Percentiles rank a stretch among this genome's conserved stretches.
phyloP scores from a whole-genome alignment of 2,888 invertebrate genomes.

The Mayetiola destructor region DNA sequence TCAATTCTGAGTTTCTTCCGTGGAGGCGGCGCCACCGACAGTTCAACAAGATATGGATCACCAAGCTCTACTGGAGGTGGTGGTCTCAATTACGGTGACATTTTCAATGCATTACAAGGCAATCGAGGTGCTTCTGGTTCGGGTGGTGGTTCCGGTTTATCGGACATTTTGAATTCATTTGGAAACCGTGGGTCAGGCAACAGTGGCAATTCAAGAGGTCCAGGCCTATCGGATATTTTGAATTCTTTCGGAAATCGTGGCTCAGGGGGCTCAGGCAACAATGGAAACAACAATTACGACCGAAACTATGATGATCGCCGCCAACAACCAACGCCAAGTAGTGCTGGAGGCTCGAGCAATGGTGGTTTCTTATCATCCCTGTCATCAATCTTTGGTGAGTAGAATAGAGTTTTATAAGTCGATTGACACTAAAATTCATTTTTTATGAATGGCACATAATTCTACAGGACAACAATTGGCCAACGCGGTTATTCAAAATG shows the following conservation, averaged over 20 bases:
- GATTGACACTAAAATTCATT: not conserved
- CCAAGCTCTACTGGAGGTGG: not conserved
- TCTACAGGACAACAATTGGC: conserved; percentile 15
- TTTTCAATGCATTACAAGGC: not conserved
- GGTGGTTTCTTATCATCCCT: not conserved
- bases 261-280: not conserved
- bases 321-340: not conserved
- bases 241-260: conserved; percentile 4
- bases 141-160: conserved; percentile 17
- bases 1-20: conserved; percentile 22
- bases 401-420: not conserved
- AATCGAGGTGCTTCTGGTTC: conserved; percentile 16
- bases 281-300: not conserved
- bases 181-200: not conserved
- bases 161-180: conserved; percentile 11
- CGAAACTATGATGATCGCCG: not conserved
- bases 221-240: not conserved
- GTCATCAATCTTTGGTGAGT: not conserved
- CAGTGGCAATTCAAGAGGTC: not conserved
- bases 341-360: not conserved
- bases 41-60: conserved; percentile 14
- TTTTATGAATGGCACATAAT: not conserved
- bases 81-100: not conserved
- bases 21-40: not conserved
- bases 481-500: conserved; percentile 2